Base-by-base conservation (phyloP, 2,113 vertebrate genomes). In the Capreolus pygargus region DNA sequence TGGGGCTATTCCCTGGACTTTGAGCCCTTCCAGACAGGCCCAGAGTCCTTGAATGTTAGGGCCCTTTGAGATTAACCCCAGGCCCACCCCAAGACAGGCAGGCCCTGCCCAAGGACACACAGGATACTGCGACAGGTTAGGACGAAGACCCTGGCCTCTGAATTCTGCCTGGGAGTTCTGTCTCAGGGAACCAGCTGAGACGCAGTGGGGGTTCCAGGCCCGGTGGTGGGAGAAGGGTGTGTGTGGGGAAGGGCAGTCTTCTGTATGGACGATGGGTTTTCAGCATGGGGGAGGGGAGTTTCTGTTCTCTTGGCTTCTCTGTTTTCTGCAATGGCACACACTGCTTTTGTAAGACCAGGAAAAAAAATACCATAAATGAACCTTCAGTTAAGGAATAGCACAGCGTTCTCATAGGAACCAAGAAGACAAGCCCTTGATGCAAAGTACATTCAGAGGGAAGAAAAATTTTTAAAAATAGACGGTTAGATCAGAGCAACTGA, bases 341-440 rank as follows among this genome's bases (percentile, higher is more conserved):
- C 47, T 86, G 91, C 76, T 96, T 94, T 92, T 61, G 64, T 86
- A 78, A 93, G 82, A 95, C 86, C 79, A 89, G 86, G 82, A 7
- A 14, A 43, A 43, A 43, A 82, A 82, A 52, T 33, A 21, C 30
- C 28, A 86, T 54, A 64, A 64, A 70, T 10, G 76, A 83, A 27
- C 19, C 54, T 93, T 58, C 79, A 25, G 70, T 57, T 92, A 64
- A 86, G 87, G 84, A 84, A 86, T 88, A 94, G 57, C 50, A 82
- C 83, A 52, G 67, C 6, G 28, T 87, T 86, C 86, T 93, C 93
- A 25, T 16, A 92, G 94, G 94, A 93, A 57, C 89, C 11, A 10
- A 36, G 36, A 67, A 86, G 83, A 93, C 10, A 84, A 58, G 33
- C 33, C 36, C 45, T 39, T 28, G 28, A 19, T 45, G 55, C 93